Base-by-base conservation (phyloP, 1,140 invertebrate genomes). In the Phenacoccus solenopsis region DNA sequence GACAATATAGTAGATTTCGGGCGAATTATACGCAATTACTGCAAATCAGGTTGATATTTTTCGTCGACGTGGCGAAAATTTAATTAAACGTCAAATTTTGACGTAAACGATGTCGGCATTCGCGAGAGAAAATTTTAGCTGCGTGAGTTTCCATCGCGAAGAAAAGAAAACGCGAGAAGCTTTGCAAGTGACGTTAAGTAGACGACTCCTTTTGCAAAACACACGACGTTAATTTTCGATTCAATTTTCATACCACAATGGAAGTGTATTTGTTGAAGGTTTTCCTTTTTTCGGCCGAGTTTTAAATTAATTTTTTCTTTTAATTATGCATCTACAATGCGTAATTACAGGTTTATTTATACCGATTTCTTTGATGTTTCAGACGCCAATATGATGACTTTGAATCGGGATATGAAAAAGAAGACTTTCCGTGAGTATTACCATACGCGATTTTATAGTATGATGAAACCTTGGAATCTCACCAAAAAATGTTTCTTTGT, bases 181-280 rank as follows among this genome's bases (percentile, higher is more conserved):
- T 3, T 49, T 64, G 59, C 59, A 64, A 64, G 25, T 27, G 59
- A 64, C 59, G 59, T 64, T 64, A 64, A 64, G 59, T 64, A 64
- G 59, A 20, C 59, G 25, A 25, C 59, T 24, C 25, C 21, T 20
- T 64, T 64, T 64, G 13, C 22, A 64, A 10, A 64, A 64, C 20
- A 64, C 10, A 22, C 2, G 5, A 38, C 10, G 59, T 64, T 16
- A 64, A 16, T 64, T 64, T 24, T 1, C 25, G 22, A 27, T 3
- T 64, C 21, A 22, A 16, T 4, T 64, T 25, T 27, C n/a, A n/a
- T n/a, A n/a, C n/a, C n/a, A n/a, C n/a, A n/a, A n/a, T n/a, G n/a
- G n/a, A n/a, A n/a, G n/a, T n/a, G n/a, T n/a, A n/a, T n/a, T n/a
- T n/a, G n/a, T n/a, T n/a, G n/a, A n/a, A n/a, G n/a, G n/a, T n/a